A percentile compares a stretch with the other conserved stretches of the same genome.
Evolutionary conservation across 2,888 invertebrate species (phyloP).

Genomic region (Beris morrisii): DNA sequence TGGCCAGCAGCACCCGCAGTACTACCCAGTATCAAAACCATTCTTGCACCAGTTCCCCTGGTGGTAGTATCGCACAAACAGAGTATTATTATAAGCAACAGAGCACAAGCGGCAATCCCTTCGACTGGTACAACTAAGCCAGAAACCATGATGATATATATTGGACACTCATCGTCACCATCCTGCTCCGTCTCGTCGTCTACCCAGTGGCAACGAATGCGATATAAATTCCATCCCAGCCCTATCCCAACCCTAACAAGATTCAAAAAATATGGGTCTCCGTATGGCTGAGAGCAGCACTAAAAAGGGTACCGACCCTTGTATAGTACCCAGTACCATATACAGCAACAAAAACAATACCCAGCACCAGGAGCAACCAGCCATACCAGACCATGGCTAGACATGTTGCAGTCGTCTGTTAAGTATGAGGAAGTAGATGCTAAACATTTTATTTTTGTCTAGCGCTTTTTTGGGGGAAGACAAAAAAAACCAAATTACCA

Average conservation of each 20-base stretch:
- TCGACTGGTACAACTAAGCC: constrained; percentile 1
- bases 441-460: constrained; percentile 21
- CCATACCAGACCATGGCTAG: constrained; percentile 36
- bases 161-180: not conserved
- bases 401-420: constrained; percentile 32
- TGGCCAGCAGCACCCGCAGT: too few species aligned
- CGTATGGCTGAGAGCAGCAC: constrained; percentile 27
- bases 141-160: constrained; percentile 1
- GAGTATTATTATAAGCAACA: too few species aligned
- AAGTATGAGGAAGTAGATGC: constrained; percentile 6
- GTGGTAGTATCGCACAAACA: too few species aligned
- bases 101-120: too few species aligned
- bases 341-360: constrained; percentile 22
- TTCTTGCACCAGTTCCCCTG: too few species aligned
- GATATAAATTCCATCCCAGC: constrained; percentile 37
- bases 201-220: constrained; percentile 36
- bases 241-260: constrained; percentile 37
- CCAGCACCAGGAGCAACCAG: constrained; percentile 23
- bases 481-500: too few species aligned
- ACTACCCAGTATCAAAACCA: too few species aligned
- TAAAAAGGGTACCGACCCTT: constrained; percentile 29
- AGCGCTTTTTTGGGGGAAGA: constrained; percentile 11
- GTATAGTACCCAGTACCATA: constrained; percentile 9
- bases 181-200: constrained; percentile 3
- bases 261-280: constrained; percentile 38